phyloP scores from a whole-genome alignment of 2,888 invertebrate species.

The Euclidia mi region DNA sequence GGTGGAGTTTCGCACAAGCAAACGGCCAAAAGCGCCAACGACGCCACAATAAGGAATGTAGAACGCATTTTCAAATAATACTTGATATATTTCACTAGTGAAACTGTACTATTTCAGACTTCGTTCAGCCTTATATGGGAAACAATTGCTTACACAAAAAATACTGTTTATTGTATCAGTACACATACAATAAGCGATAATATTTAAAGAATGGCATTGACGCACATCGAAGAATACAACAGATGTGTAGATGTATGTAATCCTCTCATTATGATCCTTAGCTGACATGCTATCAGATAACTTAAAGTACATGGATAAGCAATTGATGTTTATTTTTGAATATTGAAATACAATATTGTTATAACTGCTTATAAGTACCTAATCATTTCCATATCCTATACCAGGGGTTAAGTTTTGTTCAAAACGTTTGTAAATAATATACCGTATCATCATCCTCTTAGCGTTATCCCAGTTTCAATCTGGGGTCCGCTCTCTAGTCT shows the following conservation, averaged over 20 bases:
- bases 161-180: slow-evolving; percentile 77
- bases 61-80: slow-evolving; percentile 84
- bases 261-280: no score
- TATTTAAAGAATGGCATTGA: slow-evolving; percentile 69
- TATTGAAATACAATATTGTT: no score
- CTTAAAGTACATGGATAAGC: no score
- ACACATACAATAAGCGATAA: slow-evolving; percentile 75
- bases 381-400: no score
- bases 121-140: slow-evolving; percentile 69
- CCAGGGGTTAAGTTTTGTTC: no score
- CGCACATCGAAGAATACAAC: slow-evolving; percentile 64
- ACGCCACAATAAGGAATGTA: slow-evolving; percentile 82
- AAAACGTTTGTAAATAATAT: no score
- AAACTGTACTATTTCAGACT: slow-evolving; percentile 55
- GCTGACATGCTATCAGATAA: no score
- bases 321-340: no score
- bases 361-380: no score
- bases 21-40: slow-evolving; percentile 79
- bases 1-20: slow-evolving; percentile 82
- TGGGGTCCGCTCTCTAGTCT: no score
- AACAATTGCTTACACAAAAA: slow-evolving; percentile 71
- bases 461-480: no score
- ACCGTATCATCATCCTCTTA: no score
- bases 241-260: slow-evolving; percentile 47
- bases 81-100: slow-evolving; percentile 64